These are phyloP conservation scores for Clostera curtula DNA, from an alignment of 2,888 invertebrate species.

Conservation along the genomic window DNA sequence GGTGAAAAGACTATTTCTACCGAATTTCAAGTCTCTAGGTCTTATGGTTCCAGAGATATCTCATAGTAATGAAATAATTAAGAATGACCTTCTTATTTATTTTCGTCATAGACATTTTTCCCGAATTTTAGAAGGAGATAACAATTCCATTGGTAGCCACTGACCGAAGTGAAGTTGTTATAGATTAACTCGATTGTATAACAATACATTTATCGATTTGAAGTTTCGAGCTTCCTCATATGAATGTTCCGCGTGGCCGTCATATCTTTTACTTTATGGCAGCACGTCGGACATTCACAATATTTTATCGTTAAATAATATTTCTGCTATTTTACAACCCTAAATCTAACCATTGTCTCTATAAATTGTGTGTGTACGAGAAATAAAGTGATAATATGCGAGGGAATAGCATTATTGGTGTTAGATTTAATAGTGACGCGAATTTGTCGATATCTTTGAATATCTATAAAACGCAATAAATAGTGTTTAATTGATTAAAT, in stretches of 20 bases:
- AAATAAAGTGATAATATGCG: slow-evolving; percentile 58
- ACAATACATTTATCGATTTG: slow-evolving; percentile 4
- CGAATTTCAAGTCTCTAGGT: too few species aligned
- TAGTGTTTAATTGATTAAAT: too few species aligned
- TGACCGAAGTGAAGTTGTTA: too few species aligned
- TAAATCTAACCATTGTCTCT: slow-evolving; percentile 50
- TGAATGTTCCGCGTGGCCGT: background rate
- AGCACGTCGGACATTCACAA: slow-evolving; percentile 24
- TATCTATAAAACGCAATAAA: background rate
- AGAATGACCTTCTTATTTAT: too few species aligned
- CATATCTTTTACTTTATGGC: slow-evolving; percentile 4
- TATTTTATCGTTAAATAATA: slow-evolving; percentile 40
- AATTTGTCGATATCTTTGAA: slow-evolving; percentile 13
- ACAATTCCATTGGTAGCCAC: too few species aligned
- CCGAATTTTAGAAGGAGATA: too few species aligned
- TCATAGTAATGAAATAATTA: too few species aligned
- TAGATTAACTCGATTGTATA: too few species aligned
- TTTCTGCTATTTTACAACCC: slow-evolving; percentile 42
- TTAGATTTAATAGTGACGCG: slow-evolving; percentile 32
- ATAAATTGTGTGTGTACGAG: slow-evolving; percentile 53
- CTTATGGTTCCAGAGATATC: too few species aligned
- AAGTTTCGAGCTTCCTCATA: background rate
- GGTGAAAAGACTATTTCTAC: too few species aligned
- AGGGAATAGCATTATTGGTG: slow-evolving; percentile 39
- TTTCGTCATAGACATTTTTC: too few species aligned